Evolutionary conservation across 2,797 vertebrate species (phyloP), one percentile per base, ranked within the genome.

Genomic region (Catamblyrhynchus diadema): DNA sequence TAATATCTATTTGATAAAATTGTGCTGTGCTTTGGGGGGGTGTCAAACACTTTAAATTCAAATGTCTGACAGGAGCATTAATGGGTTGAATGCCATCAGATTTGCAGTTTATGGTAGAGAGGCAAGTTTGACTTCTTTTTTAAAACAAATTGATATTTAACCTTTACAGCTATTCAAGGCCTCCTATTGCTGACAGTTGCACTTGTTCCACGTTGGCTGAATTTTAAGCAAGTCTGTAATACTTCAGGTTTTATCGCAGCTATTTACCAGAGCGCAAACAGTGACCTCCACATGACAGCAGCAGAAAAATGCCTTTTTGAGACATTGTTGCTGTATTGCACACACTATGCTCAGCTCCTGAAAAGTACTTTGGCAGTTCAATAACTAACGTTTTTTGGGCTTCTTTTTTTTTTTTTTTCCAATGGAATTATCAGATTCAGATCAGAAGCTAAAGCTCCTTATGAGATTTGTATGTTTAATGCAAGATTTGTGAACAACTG

Each of bases 131-230:
- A 96, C 83, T 96, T 96, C 82, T 94, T 94, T 96, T 93, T 94
- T 93, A 73, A 95, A 96, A 96, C 87, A 96, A 96, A 96, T 94
- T 95, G 87, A 96, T 97, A 97, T 96, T 96, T 97, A 97, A 97
- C 92, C 92, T 97, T 96, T 96, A 92, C 62, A 94, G 66, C 78
- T 96, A 93, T 94, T 94, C 94, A 96, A 95, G 93, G 93, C 89
- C 90, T 95, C 44, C 85, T 95, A 80, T 79, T 95, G 94, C 96
- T 97, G 95, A 93, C 87, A 93, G 92, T 89, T 89, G 79, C 87
- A 94, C 94, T 96, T 92, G 74, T 93, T 94, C 87, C 89, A 95
- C 35, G 20, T 93, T 73, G 56, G 24, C 72, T 96, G 96, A 96
- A 96, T 97, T 95, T 95, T 96, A 96, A 96, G 66, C 87, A 92